phyloP scores from a whole-genome alignment of 1,140 invertebrate species.

The Caenorhabditis elegans region WBcel235 BX284604.4:11628501-11629000 shows the following conservation, averaged over 20 bases:
- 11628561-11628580: too few species aligned
- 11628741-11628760: too few species aligned
- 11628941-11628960: slow-evolving; percentile 31
- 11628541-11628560: too few species aligned
- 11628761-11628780: not conserved
- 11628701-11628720: slow-evolving; percentile 5
- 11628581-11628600: too few species aligned
- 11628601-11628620: not conserved
- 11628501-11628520: too few species aligned
- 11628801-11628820: not conserved
- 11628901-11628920: not conserved
- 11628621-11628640: not conserved
- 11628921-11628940: slow-evolving; percentile 12
- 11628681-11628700: not conserved
- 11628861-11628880: slow-evolving; percentile 34
- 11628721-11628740: not conserved
- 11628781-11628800: not conserved
- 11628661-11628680: not conserved
- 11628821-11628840: not conserved
- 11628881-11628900: slow-evolving; percentile 31
- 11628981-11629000: slow-evolving; percentile 58
- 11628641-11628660: not conserved
- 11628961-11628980: slow-evolving; percentile 33
- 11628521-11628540: too few species aligned
- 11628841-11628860: slow-evolving; percentile 34